Conservation (phyloP, 2,888 invertebrate species). For the Scaptomyza polygonia region DNA sequence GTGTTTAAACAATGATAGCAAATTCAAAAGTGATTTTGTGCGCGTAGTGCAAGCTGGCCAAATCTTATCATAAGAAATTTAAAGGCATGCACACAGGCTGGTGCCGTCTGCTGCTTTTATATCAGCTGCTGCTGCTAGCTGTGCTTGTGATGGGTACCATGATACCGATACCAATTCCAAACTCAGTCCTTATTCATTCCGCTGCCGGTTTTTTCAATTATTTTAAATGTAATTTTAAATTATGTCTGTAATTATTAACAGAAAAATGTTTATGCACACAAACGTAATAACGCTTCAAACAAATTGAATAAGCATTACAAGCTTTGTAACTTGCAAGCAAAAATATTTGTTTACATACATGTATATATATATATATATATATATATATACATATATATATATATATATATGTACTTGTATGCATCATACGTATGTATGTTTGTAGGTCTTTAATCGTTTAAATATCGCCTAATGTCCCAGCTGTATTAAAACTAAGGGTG, state of each 20-base stretch:
- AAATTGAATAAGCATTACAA: neutral
- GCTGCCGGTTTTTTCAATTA: constrained; percentile 59
- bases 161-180: constrained; percentile 40
- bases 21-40: neutral
- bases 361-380: too few species aligned
- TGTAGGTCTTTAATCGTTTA: constrained; percentile 25
- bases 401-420: neutral
- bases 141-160: constrained; percentile 35
- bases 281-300: constrained; percentile 12
- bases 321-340: neutral
- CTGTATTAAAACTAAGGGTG: constrained; percentile 29
- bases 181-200: constrained; percentile 31
- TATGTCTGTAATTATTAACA: neutral
- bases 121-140: constrained; percentile 67
- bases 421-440: neutral
- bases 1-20: neutral
- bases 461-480: constrained; percentile 55
- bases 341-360: constrained; percentile 2
- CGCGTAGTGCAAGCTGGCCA: neutral
- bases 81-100: constrained; percentile 65
- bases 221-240: neutral
- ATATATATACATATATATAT: constrained; percentile 2
- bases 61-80: constrained; percentile 37
- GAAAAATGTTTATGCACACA: constrained; percentile 16
- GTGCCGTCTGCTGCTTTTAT: constrained; percentile 38